phyloP scores from a whole-genome alignment of 2,113 vertebrate species.

The Corythaixoides concolor region DNA sequence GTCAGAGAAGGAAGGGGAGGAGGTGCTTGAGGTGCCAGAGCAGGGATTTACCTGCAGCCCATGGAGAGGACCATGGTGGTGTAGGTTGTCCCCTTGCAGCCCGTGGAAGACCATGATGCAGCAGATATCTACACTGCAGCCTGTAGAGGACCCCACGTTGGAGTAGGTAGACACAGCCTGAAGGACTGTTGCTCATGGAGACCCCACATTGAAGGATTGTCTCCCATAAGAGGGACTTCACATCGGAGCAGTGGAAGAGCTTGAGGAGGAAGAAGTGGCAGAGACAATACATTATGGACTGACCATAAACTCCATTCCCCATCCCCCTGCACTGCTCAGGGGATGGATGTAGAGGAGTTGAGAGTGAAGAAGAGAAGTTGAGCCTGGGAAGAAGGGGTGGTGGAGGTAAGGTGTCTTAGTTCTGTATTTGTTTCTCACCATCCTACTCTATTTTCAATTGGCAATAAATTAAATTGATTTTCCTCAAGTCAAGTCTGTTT shows the following conservation, averaged over 20 bases:
- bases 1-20: not conserved
- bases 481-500: not conserved
- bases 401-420: not conserved
- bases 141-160: rapidly evolving
- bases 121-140: not conserved
- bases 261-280: not conserved
- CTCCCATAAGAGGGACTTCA: not conserved
- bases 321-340: no score
- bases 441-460: not conserved
- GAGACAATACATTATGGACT: rapidly evolving
- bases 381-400: not conserved
- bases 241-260: not conserved
- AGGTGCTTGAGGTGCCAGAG: rapidly evolving
- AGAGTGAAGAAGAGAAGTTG: not conserved
- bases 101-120: not conserved
- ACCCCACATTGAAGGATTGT: not conserved
- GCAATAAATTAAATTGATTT: not conserved
- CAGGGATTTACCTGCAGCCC: not conserved
- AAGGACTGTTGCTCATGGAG: not conserved
- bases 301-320: rapidly evolving
- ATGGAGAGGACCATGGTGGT: no score
- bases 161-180: not conserved
- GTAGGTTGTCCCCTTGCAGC: no score
- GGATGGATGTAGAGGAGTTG: not conserved
- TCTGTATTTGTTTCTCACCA: not conserved